phyloP scores from a whole-genome alignment of 2,113 vertebrate genomes.

The Chitala chitala region DNA sequence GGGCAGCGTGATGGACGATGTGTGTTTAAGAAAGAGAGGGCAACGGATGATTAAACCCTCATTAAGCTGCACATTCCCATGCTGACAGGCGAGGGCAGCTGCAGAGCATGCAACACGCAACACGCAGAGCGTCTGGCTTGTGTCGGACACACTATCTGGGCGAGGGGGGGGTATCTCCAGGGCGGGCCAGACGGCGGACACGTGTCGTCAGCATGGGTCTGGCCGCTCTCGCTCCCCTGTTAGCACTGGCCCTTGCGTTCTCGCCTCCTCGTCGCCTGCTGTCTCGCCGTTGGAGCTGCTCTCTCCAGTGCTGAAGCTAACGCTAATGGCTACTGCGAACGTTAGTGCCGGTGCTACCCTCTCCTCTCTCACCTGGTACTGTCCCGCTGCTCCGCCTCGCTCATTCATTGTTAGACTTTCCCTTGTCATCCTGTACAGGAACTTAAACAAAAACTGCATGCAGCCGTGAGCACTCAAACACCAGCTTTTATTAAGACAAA shows the following conservation, averaged over 20 bases:
- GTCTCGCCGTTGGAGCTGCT: neutral
- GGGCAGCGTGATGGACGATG: neutral
- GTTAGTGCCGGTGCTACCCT: too few relatives aligned
- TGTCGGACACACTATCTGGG: conserved; percentile 12
- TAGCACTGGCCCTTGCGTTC: neutral
- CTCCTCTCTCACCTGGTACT: too few relatives aligned
- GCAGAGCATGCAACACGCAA: neutral
- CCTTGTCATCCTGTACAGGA: too few relatives aligned
- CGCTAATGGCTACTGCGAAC: too few relatives aligned
- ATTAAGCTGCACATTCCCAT: conserved; percentile 17
- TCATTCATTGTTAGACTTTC: too few relatives aligned
- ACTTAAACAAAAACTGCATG: too few relatives aligned
- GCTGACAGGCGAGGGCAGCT: conserved; percentile 23
- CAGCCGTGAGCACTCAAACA: too few relatives aligned
- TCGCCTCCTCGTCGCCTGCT: neutral
- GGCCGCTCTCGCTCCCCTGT: neutral
- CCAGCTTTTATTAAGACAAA: too few relatives aligned
- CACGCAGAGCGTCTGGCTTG: neutral
- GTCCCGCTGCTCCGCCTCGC: too few relatives aligned
- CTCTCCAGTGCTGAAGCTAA: neutral
- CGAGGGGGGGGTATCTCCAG: neutral
- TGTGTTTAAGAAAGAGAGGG: conserved; percentile 16
- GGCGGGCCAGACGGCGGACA: neutral
- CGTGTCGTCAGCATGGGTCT: neutral
- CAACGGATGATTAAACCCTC: conserved; percentile 20